A percentile compares a stretch with the other conserved stretches of the same genome.
Evolutionary conservation across 2,797 vertebrate genomes (phyloP).

Genomic region (Ctenopoma kingsleyae): DNA sequence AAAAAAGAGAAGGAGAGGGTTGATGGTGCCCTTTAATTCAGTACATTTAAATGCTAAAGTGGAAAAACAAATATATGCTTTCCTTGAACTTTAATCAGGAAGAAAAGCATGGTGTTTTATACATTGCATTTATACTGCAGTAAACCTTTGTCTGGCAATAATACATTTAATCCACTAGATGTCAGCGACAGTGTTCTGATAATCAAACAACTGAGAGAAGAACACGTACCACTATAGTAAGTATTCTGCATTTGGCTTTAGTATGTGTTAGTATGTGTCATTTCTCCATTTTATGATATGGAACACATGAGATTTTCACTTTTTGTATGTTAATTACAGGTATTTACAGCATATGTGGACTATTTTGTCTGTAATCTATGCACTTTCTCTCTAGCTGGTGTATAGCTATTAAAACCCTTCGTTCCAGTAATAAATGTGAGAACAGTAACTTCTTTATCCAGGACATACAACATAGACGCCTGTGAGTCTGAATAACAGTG

Average conservation of each 20-base stretch:
- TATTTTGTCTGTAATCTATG: not conserved
- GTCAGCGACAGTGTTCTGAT: constrained; percentile 16
- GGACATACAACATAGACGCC: not conserved
- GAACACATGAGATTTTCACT: not conserved
- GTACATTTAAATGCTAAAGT: too few species aligned
- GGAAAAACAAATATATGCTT: too few species aligned
- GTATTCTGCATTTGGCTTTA: not conserved
- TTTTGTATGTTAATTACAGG: too few species aligned
- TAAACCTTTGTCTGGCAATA: not conserved
- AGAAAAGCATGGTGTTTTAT: too few species aligned
- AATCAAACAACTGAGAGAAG: not conserved
- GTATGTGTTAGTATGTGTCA: not conserved
- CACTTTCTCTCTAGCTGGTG: not conserved
- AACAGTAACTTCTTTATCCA: not conserved
- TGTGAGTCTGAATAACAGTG: not conserved
- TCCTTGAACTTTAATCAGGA: too few species aligned
- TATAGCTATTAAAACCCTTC: not conserved
- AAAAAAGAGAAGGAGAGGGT: too few species aligned
- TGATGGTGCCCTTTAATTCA: too few species aligned
- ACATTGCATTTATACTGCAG: too few species aligned
- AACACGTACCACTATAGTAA: not conserved
- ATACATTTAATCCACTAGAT: constrained; percentile 39
- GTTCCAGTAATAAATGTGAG: not conserved
- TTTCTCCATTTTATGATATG: not conserved
- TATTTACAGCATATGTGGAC: not conserved